Evolutionary conservation across 2,888 invertebrate genomes (phyloP).

Genomic region (Meganola albula): DNA sequence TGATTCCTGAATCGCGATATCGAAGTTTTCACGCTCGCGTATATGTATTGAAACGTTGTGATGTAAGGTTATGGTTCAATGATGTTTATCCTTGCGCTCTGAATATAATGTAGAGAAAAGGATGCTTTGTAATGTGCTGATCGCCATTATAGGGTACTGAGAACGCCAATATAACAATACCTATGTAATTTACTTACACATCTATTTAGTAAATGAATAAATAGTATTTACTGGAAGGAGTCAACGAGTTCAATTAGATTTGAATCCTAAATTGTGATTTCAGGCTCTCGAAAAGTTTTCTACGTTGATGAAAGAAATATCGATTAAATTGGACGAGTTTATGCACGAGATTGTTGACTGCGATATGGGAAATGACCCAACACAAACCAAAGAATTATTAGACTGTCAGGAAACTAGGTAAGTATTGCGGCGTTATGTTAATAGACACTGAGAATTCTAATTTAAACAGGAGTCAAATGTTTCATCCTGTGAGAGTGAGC

Average conservation of each 20-base stretch:
- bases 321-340: slow-evolving; percentile 89
- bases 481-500: no score
- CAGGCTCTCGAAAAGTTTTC: slow-evolving; percentile 97
- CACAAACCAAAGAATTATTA: slow-evolving; percentile 91
- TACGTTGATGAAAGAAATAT: slow-evolving; percentile 92
- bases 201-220: neutral
- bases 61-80: slow-evolving; percentile 30
- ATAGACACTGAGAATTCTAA: no score
- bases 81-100: slow-evolving; percentile 66
- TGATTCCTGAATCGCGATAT: slow-evolving; percentile 28
- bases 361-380: slow-evolving; percentile 96
- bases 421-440: no score
- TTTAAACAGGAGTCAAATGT: no score
- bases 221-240: neutral
- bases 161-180: slow-evolving; percentile 19
- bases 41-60: neutral
- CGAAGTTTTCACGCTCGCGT: slow-evolving; percentile 15
- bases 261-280: slow-evolving; percentile 28
- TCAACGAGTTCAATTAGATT: no score
- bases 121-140: slow-evolving; percentile 47
- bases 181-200: neutral
- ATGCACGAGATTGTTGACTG: slow-evolving; percentile 93
- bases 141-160: slow-evolving; percentile 53
- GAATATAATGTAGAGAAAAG: slow-evolving; percentile 45
- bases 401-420: slow-evolving; percentile 87